Evolutionary conservation across 2,113 vertebrate genomes (phyloP).

Genomic region (Grus americana): DNA sequence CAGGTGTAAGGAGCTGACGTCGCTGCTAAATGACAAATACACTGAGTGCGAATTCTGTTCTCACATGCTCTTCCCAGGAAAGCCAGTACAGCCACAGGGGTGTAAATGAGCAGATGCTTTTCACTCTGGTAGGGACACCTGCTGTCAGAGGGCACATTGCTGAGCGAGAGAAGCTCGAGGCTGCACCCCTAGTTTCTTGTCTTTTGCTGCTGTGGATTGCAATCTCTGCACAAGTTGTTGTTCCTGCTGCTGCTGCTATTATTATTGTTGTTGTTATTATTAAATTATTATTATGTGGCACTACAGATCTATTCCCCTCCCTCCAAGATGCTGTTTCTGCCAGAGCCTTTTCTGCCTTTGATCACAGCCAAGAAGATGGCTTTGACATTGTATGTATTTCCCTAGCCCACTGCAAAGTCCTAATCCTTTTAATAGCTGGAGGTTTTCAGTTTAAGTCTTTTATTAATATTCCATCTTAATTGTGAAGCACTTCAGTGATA

Average conservation of each 20-base stretch:
- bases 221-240: neutral
- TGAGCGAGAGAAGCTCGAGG: neutral
- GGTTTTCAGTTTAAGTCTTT: constrained; percentile 52
- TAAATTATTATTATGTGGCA: neutral
- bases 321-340: neutral
- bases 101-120: neutral
- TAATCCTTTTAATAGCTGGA: constrained; percentile 69
- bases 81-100: neutral
- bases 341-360: constrained; percentile 25
- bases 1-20: neutral
- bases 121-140: neutral
- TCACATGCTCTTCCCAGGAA: neutral
- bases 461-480: constrained; percentile 70
- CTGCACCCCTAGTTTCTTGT: neutral
- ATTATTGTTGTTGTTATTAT: neutral
- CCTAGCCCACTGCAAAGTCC: neutral
- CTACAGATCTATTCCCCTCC: neutral
- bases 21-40: neutral
- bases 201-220: neutral
- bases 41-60: neutral
- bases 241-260: neutral
- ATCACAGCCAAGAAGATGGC: constrained; percentile 15
- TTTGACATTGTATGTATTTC: constrained; percentile 21
- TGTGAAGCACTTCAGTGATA: constrained; percentile 57
- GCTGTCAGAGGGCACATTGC: neutral